Evolutionary conservation across 2,888 invertebrate species (phyloP).

Genomic region (Eupithecia dodoneata): DNA sequence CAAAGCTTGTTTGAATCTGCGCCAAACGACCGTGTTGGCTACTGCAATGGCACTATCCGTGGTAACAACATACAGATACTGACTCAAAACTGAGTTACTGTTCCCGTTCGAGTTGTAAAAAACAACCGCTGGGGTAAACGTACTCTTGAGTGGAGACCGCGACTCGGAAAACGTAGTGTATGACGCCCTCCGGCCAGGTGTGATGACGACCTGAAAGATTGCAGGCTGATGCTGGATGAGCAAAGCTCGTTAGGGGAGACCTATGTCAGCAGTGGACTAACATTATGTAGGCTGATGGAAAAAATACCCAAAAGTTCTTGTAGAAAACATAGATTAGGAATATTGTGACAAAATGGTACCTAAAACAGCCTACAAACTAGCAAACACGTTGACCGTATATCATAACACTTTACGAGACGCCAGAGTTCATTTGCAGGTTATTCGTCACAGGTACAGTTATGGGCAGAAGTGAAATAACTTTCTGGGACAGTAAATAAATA

Average conservation of each 20-base stretch:
- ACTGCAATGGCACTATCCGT: not conserved
- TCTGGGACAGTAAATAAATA: not conserved
- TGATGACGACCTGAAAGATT: no score
- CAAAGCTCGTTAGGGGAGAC: no score
- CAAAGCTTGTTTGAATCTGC: slow-evolving; percentile 6
- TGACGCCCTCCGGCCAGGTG: no score
- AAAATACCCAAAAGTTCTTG: not conserved
- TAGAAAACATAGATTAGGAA: not conserved
- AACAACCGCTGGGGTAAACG: no score
- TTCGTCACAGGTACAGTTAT: slow-evolving; percentile 27
- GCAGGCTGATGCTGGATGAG: no score
- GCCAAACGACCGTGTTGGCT: slow-evolving; percentile 17
- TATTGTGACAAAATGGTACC: not conserved
- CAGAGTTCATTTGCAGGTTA: slow-evolving; percentile 18
- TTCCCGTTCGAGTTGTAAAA: not conserved
- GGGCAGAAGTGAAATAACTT: not conserved
- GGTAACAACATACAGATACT: not conserved
- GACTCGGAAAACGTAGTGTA: no score
- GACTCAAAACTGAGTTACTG: not conserved
- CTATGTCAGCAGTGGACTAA: no score
- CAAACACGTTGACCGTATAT: slow-evolving; percentile 19
- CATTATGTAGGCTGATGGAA: no score
- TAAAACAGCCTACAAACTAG: not conserved
- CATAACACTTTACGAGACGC: slow-evolving; percentile 33
- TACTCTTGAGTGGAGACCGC: no score